Evolutionary conservation across 1,140 invertebrate genomes (phyloP).

Genomic region (Dysdera silvatica): DNA sequence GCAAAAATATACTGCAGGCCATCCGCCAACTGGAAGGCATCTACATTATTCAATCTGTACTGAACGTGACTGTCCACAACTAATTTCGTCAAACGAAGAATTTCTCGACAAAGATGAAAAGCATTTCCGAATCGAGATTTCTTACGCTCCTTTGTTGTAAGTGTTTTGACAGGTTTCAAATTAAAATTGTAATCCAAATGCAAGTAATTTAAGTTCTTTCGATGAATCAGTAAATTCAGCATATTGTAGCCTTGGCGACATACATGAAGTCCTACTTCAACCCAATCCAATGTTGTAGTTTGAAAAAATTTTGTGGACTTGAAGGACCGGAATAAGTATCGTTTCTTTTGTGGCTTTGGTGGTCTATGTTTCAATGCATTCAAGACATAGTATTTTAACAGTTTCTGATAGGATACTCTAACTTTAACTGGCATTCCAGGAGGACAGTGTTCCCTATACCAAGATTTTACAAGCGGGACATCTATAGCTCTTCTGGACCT

Average conservation of each 20-base stretch:
- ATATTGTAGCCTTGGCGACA: conserved; percentile 99
- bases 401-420: conserved; percentile 96
- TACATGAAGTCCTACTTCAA: conserved; percentile 91
- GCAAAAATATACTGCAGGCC: conserved; percentile 99
- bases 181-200: conserved; percentile 99
- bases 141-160: conserved; percentile 97
- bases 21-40: conserved; percentile 97
- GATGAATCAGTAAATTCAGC: conserved; percentile 96
- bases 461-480: conserved; percentile 92
- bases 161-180: conserved; percentile 96
- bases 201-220: conserved; percentile 98
- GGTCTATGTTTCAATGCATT: conserved; percentile 95
- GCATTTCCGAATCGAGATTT: conserved; percentile 99
- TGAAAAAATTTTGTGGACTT: conserved; percentile 99
- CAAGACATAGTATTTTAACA: conserved; percentile 95
- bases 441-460: conserved; percentile 91
- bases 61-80: conserved; percentile 99
- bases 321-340: conserved; percentile 94
- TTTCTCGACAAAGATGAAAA: conserved; percentile 98
- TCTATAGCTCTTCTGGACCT: conserved; percentile 78
- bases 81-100: conserved; percentile 91
- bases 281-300: conserved; percentile 98
- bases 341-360: conserved; percentile 97
- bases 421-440: conserved; percentile 97
- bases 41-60: conserved; percentile 97